A percentile compares a stretch with the other conserved stretches of the same genome.
phyloP scores from a whole-genome alignment of 2,797 vertebrate genomes.

The Ataeniobius toweri region DNA sequence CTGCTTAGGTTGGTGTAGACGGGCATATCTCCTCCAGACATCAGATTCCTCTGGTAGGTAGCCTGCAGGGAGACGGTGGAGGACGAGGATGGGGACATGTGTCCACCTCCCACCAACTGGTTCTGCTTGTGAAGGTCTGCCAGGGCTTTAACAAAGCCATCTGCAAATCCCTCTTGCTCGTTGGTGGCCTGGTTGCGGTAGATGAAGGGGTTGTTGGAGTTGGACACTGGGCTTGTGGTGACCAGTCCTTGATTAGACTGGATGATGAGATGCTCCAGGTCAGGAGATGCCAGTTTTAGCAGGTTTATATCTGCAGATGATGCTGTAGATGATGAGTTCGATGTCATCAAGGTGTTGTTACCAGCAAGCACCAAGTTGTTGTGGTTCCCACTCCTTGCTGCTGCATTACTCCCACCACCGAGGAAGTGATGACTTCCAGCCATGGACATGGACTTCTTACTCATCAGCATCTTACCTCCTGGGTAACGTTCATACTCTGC shows the following conservation, averaged over 20 bases:
- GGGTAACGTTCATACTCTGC: constrained; percentile 78
- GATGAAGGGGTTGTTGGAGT: constrained; percentile 59
- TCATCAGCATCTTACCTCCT: constrained; percentile 77
- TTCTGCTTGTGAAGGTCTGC: constrained; percentile 91
- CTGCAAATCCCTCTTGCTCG: constrained; percentile 88
- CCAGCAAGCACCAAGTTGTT: constrained; percentile 57
- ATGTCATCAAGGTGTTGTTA: constrained; percentile 65
- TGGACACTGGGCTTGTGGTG: constrained; percentile 72
- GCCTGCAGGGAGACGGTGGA: constrained; percentile 72
- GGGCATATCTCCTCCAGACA: constrained; percentile 77
- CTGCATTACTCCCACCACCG: background rate
- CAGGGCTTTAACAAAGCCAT: constrained; percentile 88
- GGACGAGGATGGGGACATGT: constrained; percentile 79
- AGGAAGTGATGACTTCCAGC: constrained; percentile 63
- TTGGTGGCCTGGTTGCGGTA: constrained; percentile 81
- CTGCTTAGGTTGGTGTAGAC: constrained; percentile 87
- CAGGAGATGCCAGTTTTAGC: constrained; percentile 76
- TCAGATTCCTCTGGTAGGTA: constrained; percentile 81
- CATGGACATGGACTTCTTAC: constrained; percentile 71
- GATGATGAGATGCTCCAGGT: constrained; percentile 82
- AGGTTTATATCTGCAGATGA: constrained; percentile 71
- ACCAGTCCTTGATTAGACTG: constrained; percentile 82
- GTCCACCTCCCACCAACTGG: constrained; percentile 81
- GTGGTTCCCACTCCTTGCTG: constrained; percentile 53
- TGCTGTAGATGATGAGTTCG: constrained; percentile 9